Percentiles rank a stretch among this genome's conserved stretches.
Conservation (phyloP, 2,113 vertebrate genomes). For the Apodemus sylvaticus region DNA sequence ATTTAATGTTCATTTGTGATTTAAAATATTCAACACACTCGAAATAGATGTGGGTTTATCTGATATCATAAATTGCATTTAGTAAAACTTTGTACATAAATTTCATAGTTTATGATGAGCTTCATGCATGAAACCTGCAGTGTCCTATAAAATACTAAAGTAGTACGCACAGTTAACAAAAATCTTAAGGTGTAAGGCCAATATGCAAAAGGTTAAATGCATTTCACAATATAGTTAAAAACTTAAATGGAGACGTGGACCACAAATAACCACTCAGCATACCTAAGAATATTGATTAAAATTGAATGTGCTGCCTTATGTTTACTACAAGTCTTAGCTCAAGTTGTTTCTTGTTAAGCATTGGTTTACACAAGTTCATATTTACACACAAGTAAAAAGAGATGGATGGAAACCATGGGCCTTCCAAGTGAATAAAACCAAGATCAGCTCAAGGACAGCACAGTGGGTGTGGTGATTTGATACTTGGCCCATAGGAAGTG, state of each 20-base stretch:
- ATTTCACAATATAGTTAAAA: not conserved
- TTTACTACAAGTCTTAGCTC: not conserved
- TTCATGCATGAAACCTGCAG: not conserved
- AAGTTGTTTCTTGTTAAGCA: not conserved
- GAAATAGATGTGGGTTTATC: not conserved
- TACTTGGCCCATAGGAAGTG: too few relatives aligned
- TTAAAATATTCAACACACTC: not conserved
- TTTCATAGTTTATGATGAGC: not conserved
- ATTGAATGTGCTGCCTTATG: not conserved
- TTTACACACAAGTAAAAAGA: not conserved
- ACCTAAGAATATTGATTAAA: not conserved
- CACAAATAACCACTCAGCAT: not conserved
- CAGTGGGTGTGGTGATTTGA: too few relatives aligned
- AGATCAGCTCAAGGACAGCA: not conserved
- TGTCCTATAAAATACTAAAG: not conserved
- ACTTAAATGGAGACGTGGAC: not conserved
- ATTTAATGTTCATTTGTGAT: not conserved
- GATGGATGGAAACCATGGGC: not conserved
- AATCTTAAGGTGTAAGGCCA: not conserved
- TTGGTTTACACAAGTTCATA: not conserved
- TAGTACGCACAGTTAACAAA: not conserved
- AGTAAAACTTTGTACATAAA: not conserved
- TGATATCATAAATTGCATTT: not conserved
- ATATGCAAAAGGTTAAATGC: not conserved
- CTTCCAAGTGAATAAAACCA: not conserved